Evolutionary conservation across 2,113 vertebrate genomes (phyloP), one percentile per base, ranked within the genome.

Genomic region (Acrocephalus arundinaceus): DNA sequence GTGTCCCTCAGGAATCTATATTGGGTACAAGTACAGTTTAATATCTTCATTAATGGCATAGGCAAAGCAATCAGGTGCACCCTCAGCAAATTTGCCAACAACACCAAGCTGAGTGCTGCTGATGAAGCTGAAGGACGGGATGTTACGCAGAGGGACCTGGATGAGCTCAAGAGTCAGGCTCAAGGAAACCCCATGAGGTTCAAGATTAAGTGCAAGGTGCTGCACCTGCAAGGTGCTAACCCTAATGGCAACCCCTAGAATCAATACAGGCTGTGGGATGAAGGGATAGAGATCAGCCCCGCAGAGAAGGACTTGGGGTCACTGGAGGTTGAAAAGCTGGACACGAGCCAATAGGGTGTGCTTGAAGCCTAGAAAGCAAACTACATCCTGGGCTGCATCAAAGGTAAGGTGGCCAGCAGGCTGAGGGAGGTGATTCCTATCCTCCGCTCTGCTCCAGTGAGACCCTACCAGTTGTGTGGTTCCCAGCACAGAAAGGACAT

Each of bases 61-160:
- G 23, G 30, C n/a, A 62, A 63, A 55, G 48, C 18, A 46, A 51
- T 20, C 0, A 0, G 72, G 41, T 33, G 13, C 28, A 52, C 19
- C 19, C 30, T 35, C 37, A 57, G 41, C 54, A 43, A 41, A 21
- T 41, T 25, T 72, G 22, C 19, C 2, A 3, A 46, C 0, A 1
- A 12, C 41, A 67, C 30, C 19, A 23, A 89, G 25, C 30, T 62
- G 58, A 62, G 48, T 11, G 30, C 15, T 52, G 58, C 10, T 5
- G 18, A 43, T 10, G 48, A 2, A 33, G 23, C 22, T 37, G n/a
- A 73, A 48, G 43, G 43, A 35, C 0, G 0, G 13, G 27, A 37
- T 39, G 28, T 17, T 46, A 6, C 35, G 21, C 28, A 31, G 55
- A 62, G 41, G 24, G 17, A 76, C 17, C 39, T 35, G 46, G 35